Percentiles rank a stretch among this genome's conserved stretches.
phyloP scores from a whole-genome alignment of 2,797 vertebrate species.

The Tapera naevia region DNA sequence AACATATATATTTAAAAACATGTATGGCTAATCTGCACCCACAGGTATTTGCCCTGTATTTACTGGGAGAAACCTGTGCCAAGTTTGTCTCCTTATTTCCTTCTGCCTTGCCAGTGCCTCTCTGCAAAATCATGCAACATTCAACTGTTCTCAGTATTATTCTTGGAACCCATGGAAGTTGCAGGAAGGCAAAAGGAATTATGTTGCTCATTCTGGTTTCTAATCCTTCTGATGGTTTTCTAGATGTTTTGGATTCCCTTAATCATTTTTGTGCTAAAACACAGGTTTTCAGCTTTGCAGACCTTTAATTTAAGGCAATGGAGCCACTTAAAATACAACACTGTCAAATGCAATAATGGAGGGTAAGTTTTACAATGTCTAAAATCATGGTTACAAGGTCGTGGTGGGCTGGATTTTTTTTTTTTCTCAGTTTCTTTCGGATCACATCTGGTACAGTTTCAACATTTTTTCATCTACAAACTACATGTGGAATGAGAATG shows the following conservation, averaged over 20 bases:
- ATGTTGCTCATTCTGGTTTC: neutral
- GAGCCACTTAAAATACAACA: neutral
- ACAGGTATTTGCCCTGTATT: neutral
- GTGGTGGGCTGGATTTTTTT: slow-evolving; percentile 9
- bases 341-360: neutral
- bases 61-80: neutral
- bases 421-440: slow-evolving; percentile 16
- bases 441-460: slow-evolving; percentile 62
- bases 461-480: slow-evolving; percentile 21
- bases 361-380: neutral
- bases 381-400: neutral
- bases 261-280: neutral
- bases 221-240: neutral
- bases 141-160: neutral
- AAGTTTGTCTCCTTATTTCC: neutral
- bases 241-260: neutral
- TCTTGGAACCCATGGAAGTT: neutral
- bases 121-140: neutral
- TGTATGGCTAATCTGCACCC: neutral
- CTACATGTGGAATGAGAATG: slow-evolving; percentile 26
- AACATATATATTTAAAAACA: neutral
- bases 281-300: neutral
- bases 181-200: neutral
- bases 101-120: neutral
- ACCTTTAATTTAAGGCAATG: neutral